Base-by-base conservation (phyloP, 2,888 invertebrate genomes). In the Panopea generosa region DNA sequence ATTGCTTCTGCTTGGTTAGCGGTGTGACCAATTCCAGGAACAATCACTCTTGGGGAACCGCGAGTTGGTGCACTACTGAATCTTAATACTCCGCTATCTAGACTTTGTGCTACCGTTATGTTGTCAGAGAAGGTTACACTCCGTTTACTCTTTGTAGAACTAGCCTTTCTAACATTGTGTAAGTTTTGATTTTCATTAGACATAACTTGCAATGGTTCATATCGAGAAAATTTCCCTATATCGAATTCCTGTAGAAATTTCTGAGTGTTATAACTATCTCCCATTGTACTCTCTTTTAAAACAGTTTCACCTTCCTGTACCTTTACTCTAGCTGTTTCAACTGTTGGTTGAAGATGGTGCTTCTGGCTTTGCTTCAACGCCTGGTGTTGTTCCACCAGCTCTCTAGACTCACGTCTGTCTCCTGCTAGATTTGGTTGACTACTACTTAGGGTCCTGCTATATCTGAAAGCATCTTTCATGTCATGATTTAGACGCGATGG, bases 191-290 rank as follows among this genome's bases (percentile, higher is more conserved):
- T 91, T 68, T 88, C 87, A 9, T 73, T 61, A 1, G 91, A 91
- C 87, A 91, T 90, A 26, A 91, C 66, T 57, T 83, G 72, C 0
- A 84, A 72, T 0, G 91, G 91, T 62, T 91, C 91, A 11, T 85
- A 79, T 20, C 90, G 77, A n/a, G 85, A 85, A 73, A 81, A 74
- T 22, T 69, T 80, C 20, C 84, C 81, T 20, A 92, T 65, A 24
- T 84, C 76, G 43, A 89, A 81, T 40, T 92, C 91, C 80, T 92
- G 92, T 24, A 92, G 83, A 79, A 91, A 92, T 72, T 90, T 91
- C 50, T 77, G 74, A 4, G 88, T 88, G 82, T 90, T 92, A 80
- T 89, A 92, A 62, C 82, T 83, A 27, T 86, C 87, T 3, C 90
- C 91, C 74, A 87, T 86, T 7, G 84, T 86, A 53, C 86, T 86